A percentile compares a stretch with the other conserved stretches of the same genome.
Evolutionary conservation across 23 tunicate genomes (phyloP).

Genomic region (Clavelina lepadiformis): DNA sequence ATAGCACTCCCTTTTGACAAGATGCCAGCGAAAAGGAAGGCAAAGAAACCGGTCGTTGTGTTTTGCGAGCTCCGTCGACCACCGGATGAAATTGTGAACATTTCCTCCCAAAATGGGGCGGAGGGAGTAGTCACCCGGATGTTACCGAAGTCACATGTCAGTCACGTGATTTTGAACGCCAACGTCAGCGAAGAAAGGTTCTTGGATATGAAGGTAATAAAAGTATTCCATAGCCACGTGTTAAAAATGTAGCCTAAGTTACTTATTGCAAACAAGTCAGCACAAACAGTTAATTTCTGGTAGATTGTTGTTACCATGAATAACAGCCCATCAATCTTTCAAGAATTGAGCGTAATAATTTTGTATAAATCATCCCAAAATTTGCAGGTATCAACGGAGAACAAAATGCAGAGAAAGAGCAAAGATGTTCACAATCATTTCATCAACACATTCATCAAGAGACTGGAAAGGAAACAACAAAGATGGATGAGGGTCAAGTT

Average conservation of each 20-base stretch:
- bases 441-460: constrained; percentile 66
- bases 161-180: constrained; percentile 89
- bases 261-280: too few relatives aligned
- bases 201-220: constrained; percentile 75
- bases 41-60: constrained; percentile 58
- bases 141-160: constrained; percentile 84
- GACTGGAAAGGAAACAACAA: constrained; percentile 74
- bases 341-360: too few relatives aligned
- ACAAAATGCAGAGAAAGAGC: constrained; percentile 80
- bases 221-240: too few relatives aligned
- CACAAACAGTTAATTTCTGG: too few relatives aligned
- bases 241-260: too few relatives aligned
- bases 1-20: too few relatives aligned
- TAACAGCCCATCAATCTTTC: too few relatives aligned
- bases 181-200: constrained; percentile 90
- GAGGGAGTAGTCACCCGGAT: constrained; percentile 82
- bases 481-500: constrained; percentile 68
- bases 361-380: background rate
- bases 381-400: constrained; percentile 70
- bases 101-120: constrained; percentile 90
- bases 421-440: constrained; percentile 79
- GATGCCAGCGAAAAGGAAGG: constrained; percentile 19
- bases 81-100: constrained; percentile 74
- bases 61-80: constrained; percentile 77
- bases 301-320: too few relatives aligned